These are phyloP conservation scores for Octodon degus DNA, from an alignment of 2,113 vertebrate species.

Conservation along the genomic window DNA sequence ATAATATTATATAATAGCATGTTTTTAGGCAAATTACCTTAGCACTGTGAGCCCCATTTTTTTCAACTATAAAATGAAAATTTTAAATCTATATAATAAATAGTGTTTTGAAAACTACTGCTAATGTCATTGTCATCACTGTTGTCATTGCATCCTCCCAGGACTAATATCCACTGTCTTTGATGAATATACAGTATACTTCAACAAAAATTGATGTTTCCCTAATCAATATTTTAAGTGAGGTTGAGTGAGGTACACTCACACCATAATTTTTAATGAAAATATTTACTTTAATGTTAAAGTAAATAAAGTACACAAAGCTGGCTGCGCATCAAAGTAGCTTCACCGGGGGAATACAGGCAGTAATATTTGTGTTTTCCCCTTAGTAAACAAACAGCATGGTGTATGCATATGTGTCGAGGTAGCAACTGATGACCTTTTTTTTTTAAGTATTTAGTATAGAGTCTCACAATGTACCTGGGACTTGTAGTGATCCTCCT, in stretches of 20 bases:
- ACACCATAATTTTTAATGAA: not conserved
- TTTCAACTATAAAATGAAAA: conserved; percentile 17
- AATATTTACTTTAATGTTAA: not conserved
- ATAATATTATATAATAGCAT: not conserved
- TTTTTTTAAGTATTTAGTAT: too few species aligned
- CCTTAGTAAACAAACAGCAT: not conserved
- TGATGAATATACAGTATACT: not conserved
- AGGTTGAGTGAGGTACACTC: not conserved
- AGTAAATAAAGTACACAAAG: not conserved
- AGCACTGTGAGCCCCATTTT: not conserved
- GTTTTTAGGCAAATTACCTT: not conserved
- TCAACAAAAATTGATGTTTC: conserved; percentile 16
- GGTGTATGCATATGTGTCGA: not conserved
- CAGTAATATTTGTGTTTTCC: not conserved
- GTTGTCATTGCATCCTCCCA: not conserved
- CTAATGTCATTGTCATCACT: not conserved
- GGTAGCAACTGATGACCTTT: not conserved
- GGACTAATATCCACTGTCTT: not conserved
- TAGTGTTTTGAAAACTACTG: not conserved
- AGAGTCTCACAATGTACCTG: too few species aligned
- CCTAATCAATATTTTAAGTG: conserved; percentile 25
- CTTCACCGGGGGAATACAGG: not conserved
- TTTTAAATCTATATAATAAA: conserved; percentile 3
- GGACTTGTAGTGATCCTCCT: too few species aligned
- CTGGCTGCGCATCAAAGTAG: not conserved